phyloP scores from a whole-genome alignment of 2,113 vertebrate genomes.

The Ophthalmolycus amberensis region DNA sequence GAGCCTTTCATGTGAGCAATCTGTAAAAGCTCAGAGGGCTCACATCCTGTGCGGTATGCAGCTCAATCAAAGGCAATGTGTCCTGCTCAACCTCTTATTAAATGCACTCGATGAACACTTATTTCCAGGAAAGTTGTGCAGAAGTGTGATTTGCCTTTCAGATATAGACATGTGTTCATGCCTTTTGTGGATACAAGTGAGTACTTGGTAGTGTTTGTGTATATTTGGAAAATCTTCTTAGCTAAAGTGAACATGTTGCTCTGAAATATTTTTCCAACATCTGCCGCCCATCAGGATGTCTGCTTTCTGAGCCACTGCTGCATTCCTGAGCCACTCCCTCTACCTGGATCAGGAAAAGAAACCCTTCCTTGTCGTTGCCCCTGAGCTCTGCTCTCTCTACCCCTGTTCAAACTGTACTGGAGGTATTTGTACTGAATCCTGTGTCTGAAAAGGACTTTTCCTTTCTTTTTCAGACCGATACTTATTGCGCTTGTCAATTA shows the following conservation, averaged over 20 bases:
- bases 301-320: constrained; percentile 79
- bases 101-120: constrained; percentile 61
- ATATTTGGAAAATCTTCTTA: constrained; percentile 61
- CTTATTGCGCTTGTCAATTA: constrained; percentile 26
- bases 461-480: constrained; percentile 14
- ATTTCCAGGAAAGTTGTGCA: constrained; percentile 50
- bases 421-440: constrained; percentile 53
- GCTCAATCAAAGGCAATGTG: constrained; percentile 65
- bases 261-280: constrained; percentile 81
- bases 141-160: background rate
- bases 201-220: constrained; percentile 53
- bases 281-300: constrained; percentile 83
- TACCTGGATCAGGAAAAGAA: constrained; percentile 79
- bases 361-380: constrained; percentile 66
- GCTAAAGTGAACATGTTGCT: constrained; percentile 79
- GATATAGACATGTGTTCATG: constrained; percentile 25
- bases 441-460: background rate
- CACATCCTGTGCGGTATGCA: constrained; percentile 74
- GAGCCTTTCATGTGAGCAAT: constrained; percentile 76
- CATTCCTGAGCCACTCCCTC: constrained; percentile 83
- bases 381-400: constrained; percentile 60
- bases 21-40: constrained; percentile 71
- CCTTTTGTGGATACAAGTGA: constrained; percentile 41
- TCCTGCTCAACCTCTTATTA: constrained; percentile 71
- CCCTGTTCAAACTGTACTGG: constrained; percentile 39